Evolutionary conservation across 1,140 invertebrate species (phyloP).

Genomic region (Steinernema feltiae): DNA sequence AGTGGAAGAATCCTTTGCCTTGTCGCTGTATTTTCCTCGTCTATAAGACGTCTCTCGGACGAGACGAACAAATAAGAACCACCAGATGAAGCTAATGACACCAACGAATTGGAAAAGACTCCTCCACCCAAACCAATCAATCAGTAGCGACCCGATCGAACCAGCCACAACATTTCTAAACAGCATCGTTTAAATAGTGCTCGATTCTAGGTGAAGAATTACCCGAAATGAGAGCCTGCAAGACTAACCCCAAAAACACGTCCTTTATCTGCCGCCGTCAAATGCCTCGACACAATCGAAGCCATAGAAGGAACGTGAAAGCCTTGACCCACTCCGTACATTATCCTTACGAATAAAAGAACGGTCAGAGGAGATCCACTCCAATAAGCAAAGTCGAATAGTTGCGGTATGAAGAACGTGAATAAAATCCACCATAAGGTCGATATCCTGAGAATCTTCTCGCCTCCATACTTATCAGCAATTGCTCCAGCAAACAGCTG

Average conservation of each 20-base stretch:
- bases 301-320: constrained; percentile 72
- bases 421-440: constrained; percentile 68
- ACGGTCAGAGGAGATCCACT: constrained; percentile 64
- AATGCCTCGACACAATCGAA: constrained; percentile 67
- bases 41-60: constrained; percentile 17
- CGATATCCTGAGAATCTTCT: constrained; percentile 66
- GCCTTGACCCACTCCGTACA: constrained; percentile 70
- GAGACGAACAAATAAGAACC: constrained; percentile 58
- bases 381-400: constrained; percentile 65
- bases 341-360: constrained; percentile 65
- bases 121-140: constrained; percentile 68
- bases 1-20: constrained; percentile 27
- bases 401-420: constrained; percentile 67
- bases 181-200: too few species aligned
- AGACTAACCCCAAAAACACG: constrained; percentile 69
- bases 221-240: constrained; percentile 65
- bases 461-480: constrained; percentile 68
- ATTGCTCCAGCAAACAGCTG: constrained; percentile 69
- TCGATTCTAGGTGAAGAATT: too few species aligned
- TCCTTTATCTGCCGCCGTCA: constrained; percentile 67
- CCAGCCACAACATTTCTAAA: constrained; percentile 69
- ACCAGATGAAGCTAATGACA: constrained; percentile 64
- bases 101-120: constrained; percentile 69
- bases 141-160: constrained; percentile 67
- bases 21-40: constrained; percentile 15